Conservation (phyloP, 2,113 vertebrate species). For the Cricetomys ansorgei region DNA sequence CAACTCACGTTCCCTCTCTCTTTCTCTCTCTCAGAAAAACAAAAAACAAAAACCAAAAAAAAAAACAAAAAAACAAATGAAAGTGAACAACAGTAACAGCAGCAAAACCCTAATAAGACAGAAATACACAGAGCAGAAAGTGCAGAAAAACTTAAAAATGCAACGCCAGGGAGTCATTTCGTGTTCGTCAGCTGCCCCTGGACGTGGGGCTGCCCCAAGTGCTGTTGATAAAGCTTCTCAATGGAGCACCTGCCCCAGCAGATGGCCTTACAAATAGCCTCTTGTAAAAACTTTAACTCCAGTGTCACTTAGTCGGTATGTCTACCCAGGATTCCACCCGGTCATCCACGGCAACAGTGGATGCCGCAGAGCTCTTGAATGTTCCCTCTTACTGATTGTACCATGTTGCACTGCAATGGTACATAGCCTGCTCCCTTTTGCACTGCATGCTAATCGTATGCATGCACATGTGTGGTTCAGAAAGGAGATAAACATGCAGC, state of each 20-base stretch:
- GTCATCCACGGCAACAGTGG: neutral
- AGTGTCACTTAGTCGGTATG: neutral
- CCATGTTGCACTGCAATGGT: too few relatives aligned
- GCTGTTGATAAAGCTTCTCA: too few relatives aligned
- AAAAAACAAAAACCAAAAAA: neutral
- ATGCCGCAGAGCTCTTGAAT: neutral
- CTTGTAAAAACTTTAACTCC: neutral
- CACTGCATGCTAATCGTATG: slow-evolving; percentile 80
- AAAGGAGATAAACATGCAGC: slow-evolving; percentile 66
- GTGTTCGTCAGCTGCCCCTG: neutral
- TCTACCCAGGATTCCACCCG: neutral
- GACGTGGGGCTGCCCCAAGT: neutral
- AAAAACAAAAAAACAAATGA: too few relatives aligned
- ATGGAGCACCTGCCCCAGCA: neutral
- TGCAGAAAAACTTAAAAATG: too few relatives aligned
- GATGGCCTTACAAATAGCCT: neutral
- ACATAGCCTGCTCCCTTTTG: slow-evolving; percentile 52
- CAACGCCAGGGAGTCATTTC: neutral
- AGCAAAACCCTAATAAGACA: neutral
- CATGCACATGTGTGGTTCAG: slow-evolving; percentile 61
- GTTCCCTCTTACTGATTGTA: neutral
- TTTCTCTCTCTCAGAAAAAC: neutral
- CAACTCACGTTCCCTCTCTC: neutral
- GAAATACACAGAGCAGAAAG: neutral
- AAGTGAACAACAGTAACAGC: too few relatives aligned